Evolutionary conservation across 2,888 invertebrate genomes (phyloP).

Genomic region (Lymantria monacha): DNA sequence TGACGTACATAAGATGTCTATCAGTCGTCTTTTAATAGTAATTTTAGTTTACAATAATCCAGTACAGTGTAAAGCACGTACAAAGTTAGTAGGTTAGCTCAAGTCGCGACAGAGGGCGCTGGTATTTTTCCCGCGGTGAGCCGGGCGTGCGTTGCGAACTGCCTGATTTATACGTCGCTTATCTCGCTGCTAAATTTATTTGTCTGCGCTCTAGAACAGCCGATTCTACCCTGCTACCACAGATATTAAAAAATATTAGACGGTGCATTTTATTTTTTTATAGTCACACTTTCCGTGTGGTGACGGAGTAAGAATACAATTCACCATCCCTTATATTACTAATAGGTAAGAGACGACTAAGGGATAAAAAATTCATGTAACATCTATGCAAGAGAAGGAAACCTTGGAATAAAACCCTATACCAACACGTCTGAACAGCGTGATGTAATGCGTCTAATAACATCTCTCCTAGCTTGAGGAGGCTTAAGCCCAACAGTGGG

Average conservation of each 20-base stretch:
- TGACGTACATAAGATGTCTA: too few species aligned
- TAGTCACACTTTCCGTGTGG: background rate
- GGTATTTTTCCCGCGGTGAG: slow-evolving; percentile 47
- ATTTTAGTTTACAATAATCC: background rate
- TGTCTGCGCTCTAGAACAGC: slow-evolving; percentile 69
- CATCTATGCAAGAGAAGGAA: too few species aligned
- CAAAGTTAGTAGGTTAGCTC: background rate
- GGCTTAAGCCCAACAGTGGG: too few species aligned
- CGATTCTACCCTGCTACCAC: slow-evolving; percentile 52
- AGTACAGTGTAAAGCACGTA: background rate
- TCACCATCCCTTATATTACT: too few species aligned
- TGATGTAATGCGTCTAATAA: too few species aligned
- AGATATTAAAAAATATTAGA: slow-evolving; percentile 36
- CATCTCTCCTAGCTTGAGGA: too few species aligned
- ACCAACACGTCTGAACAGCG: too few species aligned
- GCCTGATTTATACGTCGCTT: slow-evolving; percentile 77
- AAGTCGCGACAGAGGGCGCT: slow-evolving; percentile 7
- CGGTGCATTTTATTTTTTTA: slow-evolving; percentile 8
- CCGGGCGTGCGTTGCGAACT: slow-evolving; percentile 42
- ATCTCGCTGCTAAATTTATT: slow-evolving; percentile 77
- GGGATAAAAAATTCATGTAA: too few species aligned
- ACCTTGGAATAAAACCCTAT: too few species aligned
- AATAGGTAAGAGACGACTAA: too few species aligned
- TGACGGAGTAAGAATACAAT: too few species aligned
- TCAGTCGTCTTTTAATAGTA: too few species aligned